Percentiles rank a stretch among this genome's conserved stretches.
Evolutionary conservation across 2,888 invertebrate genomes (phyloP).

Genomic region (Theretra japonica): DNA sequence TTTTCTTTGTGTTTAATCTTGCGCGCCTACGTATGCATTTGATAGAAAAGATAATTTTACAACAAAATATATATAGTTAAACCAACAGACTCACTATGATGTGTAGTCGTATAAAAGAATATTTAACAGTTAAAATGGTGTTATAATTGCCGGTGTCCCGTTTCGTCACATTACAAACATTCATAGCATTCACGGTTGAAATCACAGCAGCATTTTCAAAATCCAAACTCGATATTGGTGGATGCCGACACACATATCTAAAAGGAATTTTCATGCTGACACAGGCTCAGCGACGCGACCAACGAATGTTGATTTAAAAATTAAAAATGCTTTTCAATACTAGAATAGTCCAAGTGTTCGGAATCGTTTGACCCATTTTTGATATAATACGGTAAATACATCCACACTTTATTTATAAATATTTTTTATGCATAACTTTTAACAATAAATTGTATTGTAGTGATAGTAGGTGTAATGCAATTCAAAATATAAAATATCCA

Average conservation of each 20-base stretch:
- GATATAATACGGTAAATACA: too few species aligned
- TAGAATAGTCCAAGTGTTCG: not conserved
- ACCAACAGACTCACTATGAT: too few species aligned
- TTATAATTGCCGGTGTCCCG: not conserved
- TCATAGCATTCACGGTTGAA: not conserved
- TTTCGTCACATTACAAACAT: not conserved
- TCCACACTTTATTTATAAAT: too few species aligned
- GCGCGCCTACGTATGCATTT: too few species aligned
- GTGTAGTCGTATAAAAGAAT: too few species aligned
- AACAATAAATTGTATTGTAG: too few species aligned
- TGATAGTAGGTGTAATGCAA: too few species aligned
- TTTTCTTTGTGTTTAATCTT: too few species aligned
- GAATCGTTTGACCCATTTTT: slow-evolving; percentile 21
- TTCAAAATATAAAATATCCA: too few species aligned
- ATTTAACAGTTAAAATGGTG: not conserved
- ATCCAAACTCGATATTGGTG: not conserved
- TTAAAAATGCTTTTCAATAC: not conserved
- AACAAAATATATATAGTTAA: too few species aligned
- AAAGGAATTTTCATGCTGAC: slow-evolving; percentile 12
- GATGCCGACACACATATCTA: not conserved
- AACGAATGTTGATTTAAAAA: not conserved
- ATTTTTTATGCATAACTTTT: too few species aligned
- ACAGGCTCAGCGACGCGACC: not conserved
- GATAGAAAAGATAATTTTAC: too few species aligned
- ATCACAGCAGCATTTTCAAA: slow-evolving; percentile 29